Base-by-base conservation (phyloP, 2,797 vertebrate species). In the Halcyon smyrnensis region DNA sequence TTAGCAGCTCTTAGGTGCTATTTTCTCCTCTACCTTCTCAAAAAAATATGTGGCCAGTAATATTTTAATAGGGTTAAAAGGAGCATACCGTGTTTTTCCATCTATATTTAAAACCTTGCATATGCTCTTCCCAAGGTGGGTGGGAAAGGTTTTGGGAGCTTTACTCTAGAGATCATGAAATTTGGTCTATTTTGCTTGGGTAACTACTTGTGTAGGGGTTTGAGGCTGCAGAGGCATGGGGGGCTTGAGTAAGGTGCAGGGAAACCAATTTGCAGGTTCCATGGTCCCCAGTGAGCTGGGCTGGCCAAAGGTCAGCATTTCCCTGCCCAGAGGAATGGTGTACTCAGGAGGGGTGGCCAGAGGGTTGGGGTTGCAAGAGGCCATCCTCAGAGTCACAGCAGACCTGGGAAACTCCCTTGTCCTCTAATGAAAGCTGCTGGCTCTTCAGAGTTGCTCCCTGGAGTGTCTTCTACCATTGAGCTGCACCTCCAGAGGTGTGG, bases 21-120 rank as follows among this genome's bases (percentile, higher is more conserved):
- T 96, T 96, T 96, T 85, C 57, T 89, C 54, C 73, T 87, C 87
- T 88, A 95, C 82, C 71, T 90, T 95, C 73, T 94, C 71, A 91
- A 70, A 97, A 90, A 93, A 90, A 78, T 50, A 78, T 5, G 20
- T 28, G 45, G 7, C 56, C 68, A 54, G 65, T 85, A 90, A 80
- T 92, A 91, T 91, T 92, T 91, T 81, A 75, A 54, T 43, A 37
- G 41, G 19, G 62, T 78, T 94, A 89, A 96, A 93, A 94, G n/a
- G 21, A 83, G 34, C 54, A 51, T 48, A 76, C 54, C 27, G 12
- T 85, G 51, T 7, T 89, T 93, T 91, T 91, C 87, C 63, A 53
- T 65, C 57, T 84, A 11, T 88, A 81, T 93, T 95, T 96, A 78
- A 92, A 96, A 83, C 50, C 54, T 78, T 70, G 50, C 62, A 41